These are phyloP conservation scores for Eupithecia subumbrata DNA, from an alignment of 2,888 invertebrate species.

Conservation along the genomic window DNA sequence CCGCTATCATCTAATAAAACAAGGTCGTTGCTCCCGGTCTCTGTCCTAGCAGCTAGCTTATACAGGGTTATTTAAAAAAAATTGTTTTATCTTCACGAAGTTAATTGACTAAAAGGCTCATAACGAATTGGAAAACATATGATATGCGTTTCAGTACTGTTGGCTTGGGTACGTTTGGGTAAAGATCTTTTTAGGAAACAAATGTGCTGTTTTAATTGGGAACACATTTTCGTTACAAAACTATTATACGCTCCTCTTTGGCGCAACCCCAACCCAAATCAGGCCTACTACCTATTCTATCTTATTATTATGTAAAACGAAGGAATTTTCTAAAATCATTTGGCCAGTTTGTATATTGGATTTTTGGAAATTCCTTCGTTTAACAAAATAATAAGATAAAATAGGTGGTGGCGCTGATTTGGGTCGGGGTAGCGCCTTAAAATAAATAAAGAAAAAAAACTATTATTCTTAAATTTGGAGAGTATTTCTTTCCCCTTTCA, in stretches of 20 bases:
- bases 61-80: not conserved
- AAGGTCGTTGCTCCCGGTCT: slow-evolving; percentile 55
- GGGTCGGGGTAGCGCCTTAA: too few species aligned
- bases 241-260: not conserved
- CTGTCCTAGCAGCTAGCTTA: slow-evolving; percentile 22
- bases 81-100: not conserved
- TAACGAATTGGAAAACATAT: not conserved
- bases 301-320: too few species aligned
- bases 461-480: not conserved
- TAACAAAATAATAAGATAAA: too few species aligned
- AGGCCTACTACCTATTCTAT: too few species aligned
- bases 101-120: not conserved
- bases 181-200: not conserved
- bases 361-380: too few species aligned
- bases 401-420: too few species aligned
- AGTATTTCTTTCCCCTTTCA: not conserved
- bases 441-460: too few species aligned
- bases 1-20: slow-evolving; percentile 53
- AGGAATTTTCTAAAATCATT: too few species aligned
- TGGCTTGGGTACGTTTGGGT: not conserved
- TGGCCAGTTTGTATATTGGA: too few species aligned
- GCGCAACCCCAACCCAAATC: too few species aligned
- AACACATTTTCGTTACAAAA: not conserved
- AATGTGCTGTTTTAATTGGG: not conserved
- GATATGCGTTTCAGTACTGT: not conserved